A percentile compares a stretch with the other conserved stretches of the same genome.
These are phyloP conservation scores for Steatocranus sp. DNA, from an alignment of 2,797 vertebrate species.

Conservation along the genomic window DNA sequence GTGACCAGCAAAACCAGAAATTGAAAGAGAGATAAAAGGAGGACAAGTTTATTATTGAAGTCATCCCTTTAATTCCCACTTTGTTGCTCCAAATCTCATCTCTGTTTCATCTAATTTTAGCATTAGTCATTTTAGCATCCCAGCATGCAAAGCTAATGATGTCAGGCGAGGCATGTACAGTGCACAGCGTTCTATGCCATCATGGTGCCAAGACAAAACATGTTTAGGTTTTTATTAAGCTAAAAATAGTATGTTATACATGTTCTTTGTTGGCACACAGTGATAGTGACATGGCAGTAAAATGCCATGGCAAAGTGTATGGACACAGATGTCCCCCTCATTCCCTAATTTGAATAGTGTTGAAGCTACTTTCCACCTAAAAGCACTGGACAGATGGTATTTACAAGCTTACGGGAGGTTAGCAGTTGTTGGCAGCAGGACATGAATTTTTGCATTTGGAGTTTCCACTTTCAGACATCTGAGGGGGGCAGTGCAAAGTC, in stretches of 20 bases:
- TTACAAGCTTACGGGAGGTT: slow-evolving; percentile 36
- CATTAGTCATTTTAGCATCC: slow-evolving; percentile 1
- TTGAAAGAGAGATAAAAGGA: slow-evolving; percentile 36
- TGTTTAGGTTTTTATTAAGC: background rate
- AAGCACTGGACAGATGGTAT: slow-evolving; percentile 50
- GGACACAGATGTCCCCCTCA: slow-evolving; percentile 3
- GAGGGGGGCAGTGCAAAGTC: slow-evolving; percentile 38
- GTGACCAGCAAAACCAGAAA: slow-evolving; percentile 25
- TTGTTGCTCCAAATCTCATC: background rate
- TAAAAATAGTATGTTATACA: background rate
- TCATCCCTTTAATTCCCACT: slow-evolving; percentile 21
- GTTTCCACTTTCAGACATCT: slow-evolving; percentile 22
- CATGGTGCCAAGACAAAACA: slow-evolving; percentile 54
- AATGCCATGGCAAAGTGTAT: slow-evolving; percentile 25
- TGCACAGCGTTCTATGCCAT: slow-evolving; percentile 19
- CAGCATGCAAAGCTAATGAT: slow-evolving; percentile 64
- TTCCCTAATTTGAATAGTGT: background rate
- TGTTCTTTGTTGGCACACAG: slow-evolving; percentile 52
- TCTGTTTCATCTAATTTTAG: slow-evolving; percentile 5
- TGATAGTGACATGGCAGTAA: slow-evolving; percentile 33
- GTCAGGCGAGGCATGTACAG: slow-evolving; percentile 4
- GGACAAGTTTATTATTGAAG: background rate
- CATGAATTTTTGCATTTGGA: slow-evolving; percentile 46
- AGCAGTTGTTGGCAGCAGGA: slow-evolving; percentile 34
- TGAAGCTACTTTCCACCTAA: slow-evolving; percentile 26